Evolutionary conservation across 2,888 invertebrate species (phyloP), one percentile per base, ranked within the genome.

Genomic region (Exephanes ischioxanthus): DNA sequence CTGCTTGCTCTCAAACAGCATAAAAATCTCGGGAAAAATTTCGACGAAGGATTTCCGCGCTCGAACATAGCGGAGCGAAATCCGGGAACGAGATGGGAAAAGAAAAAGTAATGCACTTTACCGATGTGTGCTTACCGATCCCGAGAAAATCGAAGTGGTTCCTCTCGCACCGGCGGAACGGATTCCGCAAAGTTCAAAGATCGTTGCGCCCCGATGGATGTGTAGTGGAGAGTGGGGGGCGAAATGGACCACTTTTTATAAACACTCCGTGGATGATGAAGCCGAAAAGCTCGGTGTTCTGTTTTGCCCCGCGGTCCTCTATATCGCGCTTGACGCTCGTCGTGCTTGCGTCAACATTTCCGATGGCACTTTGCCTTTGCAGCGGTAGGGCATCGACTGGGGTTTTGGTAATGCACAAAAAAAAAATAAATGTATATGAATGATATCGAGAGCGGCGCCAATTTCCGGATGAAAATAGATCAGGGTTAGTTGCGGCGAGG

Each of bases 401-500:
- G 45, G 19, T 16, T 75, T 48, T 30, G 61, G 45, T 48, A 48
- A 48, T 48, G 45, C 3, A 48, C 5, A 16, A 55, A 30, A n/a
- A 45, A 16, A 45, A 58, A 55, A 51, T n/a, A 77, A 53, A 41
- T 63, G 53, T 41, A 48, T 71, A 41, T 33, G 81, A 76, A 53
- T 70, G 81, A 79, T 82, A 85, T 55, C 45, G 58, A 76, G 82
- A 82, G 55, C 75, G 76, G 67, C 70, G 66, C 58, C 76, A 79
- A 82, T 85, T 72, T 79, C 75, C 72, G 70, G 82, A 76, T 85
- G 75, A 82, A 82, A 79, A 85, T 79, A 76, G 82, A 80, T 79
- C 79, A 76, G 70, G 71, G 67, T 79, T 66, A 67, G 63, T 30
- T 63, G n/a, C 7, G 16, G n/a, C 14, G 63, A 33, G 30, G 30